Evolutionary conservation across 1,140 invertebrate species (phyloP).

Genomic region (Zeugodacus cucurbitae): DNA sequence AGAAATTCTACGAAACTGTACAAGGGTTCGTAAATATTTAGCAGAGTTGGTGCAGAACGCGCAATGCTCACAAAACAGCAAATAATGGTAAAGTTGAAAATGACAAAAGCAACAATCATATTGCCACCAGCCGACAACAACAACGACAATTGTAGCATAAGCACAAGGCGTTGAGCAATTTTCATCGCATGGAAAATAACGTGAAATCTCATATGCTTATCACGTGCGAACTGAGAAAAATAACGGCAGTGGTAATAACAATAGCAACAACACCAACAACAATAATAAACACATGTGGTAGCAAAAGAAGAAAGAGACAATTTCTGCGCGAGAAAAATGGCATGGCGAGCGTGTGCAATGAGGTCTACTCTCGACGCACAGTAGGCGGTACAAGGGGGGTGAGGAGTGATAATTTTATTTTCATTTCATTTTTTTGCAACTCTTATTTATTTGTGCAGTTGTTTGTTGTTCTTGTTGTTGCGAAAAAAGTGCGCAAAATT

Average conservation of each 20-base stretch:
- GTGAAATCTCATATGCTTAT: constrained; percentile 24
- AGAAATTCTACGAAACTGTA: not conserved
- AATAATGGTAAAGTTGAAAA: not conserved
- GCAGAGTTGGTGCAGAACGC: not conserved
- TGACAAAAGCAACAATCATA: constrained; percentile 5
- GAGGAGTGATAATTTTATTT: not conserved
- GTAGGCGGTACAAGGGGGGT: not conserved
- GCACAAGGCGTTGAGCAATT: not conserved
- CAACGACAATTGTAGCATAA: not conserved
- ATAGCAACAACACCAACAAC: not conserved
- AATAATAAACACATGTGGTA: constrained; percentile 8
- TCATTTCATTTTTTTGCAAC: not conserved
- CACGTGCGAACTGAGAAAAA: constrained; percentile 1
- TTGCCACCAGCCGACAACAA: not conserved
- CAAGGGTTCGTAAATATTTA: not conserved
- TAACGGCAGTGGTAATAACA: not conserved
- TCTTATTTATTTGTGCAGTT: not conserved
- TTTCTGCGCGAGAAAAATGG: not conserved
- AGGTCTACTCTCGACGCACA: not conserved
- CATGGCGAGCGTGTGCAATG: not conserved
- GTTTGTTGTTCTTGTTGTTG: not conserved
- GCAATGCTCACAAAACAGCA: not conserved
- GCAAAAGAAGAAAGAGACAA: not conserved
- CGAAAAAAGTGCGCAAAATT: not conserved
- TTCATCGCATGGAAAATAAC: not conserved